Base-by-base conservation (phyloP, 1,140 invertebrate species). In the Trypoxylus dichotomus region DNA sequence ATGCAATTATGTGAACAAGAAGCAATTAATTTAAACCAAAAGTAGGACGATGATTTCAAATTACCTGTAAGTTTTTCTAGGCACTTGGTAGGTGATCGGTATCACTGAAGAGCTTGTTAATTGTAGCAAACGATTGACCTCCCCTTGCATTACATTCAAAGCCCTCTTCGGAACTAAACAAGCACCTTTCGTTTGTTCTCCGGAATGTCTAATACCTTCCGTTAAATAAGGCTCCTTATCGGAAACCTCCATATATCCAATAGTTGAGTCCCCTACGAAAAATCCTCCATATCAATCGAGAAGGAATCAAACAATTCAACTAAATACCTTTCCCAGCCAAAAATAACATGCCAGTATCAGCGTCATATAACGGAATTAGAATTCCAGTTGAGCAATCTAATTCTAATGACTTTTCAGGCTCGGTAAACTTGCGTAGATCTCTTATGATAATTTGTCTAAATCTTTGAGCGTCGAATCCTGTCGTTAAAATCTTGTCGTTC, bases 261-360 rank as follows among this genome's bases (percentile, higher is more conserved):
- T 95, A 0, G 94, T 95, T 0, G 94, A 95, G 83, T 96, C 95
- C 8, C 94, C 83, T 83, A 76, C 42, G 29, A 76, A 11, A 74
- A 74, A 54, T 29, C 21, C 19, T 0, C 10, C 10, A 54, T 24
- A 54, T 75, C 24, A 27, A 10, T 54, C n/a, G 11, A 58, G 19
- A 75, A n/a, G 21, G 8, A 25, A 24, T 47, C 32, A 76, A 63
- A 32, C 2, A 63, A 54, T 25, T 47, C 3, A 37, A n/a, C 25
- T 74, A 76, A 83, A 58, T 68, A 68, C 84, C 95, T 88, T 98
- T 97, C n/a, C 96, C 96, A 81, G 94, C 94, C 42, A 98, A 86
- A 87, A 98, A 98, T 25, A 98, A 88, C 96, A 98, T 97, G 80
- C 94, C 94, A 24, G 97, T 98, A 81, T 98, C 96, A 41, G 93